Percentiles rank a stretch among this genome's conserved stretches.
Conservation (phyloP, 1,140 invertebrate species). For the Pissodes strobi region DNA sequence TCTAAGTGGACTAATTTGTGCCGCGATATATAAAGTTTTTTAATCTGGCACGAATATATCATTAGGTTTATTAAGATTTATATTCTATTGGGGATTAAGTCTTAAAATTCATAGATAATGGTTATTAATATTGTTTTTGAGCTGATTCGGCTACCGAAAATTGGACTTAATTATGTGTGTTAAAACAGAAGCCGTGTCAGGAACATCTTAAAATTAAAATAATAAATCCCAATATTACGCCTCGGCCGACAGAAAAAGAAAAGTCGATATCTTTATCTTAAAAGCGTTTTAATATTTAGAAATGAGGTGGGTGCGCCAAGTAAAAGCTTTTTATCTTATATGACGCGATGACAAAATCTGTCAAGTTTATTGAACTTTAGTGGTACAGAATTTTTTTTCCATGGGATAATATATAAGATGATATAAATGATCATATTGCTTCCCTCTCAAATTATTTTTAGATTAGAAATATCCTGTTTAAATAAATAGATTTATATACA, state of each 20-base stretch:
- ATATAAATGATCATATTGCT: too few species aligned
- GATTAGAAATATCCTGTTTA: too few species aligned
- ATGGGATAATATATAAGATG: too few species aligned
- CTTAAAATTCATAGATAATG: constrained; percentile 17
- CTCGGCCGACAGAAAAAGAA: constrained; percentile 1
- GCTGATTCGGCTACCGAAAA: constrained; percentile 16
- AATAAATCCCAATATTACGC: constrained; percentile 12
- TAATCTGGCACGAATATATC: constrained; percentile 7
- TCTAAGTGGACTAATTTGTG: constrained; percentile 13
- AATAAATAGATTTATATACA: too few species aligned
- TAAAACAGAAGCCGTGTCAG: constrained; percentile 32
- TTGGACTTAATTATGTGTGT: constrained; percentile 15
- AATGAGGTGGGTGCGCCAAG: neutral
- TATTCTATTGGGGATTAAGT: constrained; percentile 16
- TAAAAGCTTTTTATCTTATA: constrained; percentile 9
- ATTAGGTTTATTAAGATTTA: constrained; percentile 13
- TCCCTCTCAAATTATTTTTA: too few species aligned
- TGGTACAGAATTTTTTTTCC: too few species aligned
- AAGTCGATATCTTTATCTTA: constrained; percentile 22
- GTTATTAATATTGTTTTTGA: constrained; percentile 23
- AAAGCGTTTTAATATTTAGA: constrained; percentile 21
- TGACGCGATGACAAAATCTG: too few species aligned
- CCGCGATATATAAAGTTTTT: neutral
- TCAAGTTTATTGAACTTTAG: too few species aligned
- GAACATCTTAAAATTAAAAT: constrained; percentile 30